Conservation (phyloP, 2,113 vertebrate genomes). For the Corydoras maculifer region DNA sequence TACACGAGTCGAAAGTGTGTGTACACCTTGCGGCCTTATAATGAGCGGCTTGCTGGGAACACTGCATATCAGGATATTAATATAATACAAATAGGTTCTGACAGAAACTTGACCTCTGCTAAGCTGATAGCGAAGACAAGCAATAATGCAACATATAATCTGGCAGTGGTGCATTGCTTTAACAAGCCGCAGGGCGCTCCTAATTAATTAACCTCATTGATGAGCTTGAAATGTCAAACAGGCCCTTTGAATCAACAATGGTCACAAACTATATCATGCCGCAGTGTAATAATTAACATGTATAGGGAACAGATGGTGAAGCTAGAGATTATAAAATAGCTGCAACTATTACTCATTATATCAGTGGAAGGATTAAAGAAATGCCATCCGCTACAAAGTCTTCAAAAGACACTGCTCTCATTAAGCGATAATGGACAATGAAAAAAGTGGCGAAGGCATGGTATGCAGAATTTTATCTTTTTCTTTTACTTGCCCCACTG, state of each 20-base stretch:
- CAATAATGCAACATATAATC: conserved; percentile 28
- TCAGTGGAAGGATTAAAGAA: conserved; percentile 7
- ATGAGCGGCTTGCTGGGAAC: conserved; percentile 27
- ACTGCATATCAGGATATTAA: conserved; percentile 36
- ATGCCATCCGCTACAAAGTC: conserved; percentile 12
- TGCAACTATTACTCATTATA: conserved; percentile 27
- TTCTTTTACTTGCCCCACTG: background rate
- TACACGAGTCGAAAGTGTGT: conserved; percentile 21
- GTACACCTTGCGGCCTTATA: conserved; percentile 24
- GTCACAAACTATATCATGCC: conserved; percentile 27
- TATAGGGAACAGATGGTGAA: conserved; percentile 15
- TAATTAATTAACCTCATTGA: conserved; percentile 40
- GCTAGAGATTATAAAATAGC: conserved; percentile 27
- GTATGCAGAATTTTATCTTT: conserved; percentile 28
- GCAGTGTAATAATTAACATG: conserved; percentile 17
- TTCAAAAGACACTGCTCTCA: background rate
- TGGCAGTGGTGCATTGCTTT: conserved; percentile 9
- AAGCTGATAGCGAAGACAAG: conserved; percentile 37
- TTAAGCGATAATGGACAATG: no score
- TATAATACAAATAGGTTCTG: conserved; percentile 37
- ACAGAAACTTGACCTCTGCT: conserved; percentile 34
- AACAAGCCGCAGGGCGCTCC: conserved; percentile 7
- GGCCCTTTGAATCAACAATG: conserved; percentile 26
- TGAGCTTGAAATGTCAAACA: conserved; percentile 18
- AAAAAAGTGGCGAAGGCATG: conserved; percentile 3